Percentiles rank a stretch among this genome's conserved stretches.
Conservation (phyloP, 2,888 invertebrate species). For the Clistopyga incitator region DNA sequence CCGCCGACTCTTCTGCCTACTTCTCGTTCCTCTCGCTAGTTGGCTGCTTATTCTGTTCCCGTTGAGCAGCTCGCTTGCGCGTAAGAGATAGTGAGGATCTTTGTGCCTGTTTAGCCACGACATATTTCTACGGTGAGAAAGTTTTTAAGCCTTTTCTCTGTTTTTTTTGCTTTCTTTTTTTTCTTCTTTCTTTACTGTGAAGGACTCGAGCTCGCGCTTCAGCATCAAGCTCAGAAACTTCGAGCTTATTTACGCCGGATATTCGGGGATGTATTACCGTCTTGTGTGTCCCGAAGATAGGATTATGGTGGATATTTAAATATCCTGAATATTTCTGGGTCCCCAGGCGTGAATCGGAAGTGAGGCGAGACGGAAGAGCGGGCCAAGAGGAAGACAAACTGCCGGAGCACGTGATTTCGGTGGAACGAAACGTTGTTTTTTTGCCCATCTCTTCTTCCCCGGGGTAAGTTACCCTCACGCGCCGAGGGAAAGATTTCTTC, state of each 20-base stretch:
- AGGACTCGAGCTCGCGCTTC: neutral
- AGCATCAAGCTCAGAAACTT: constrained; percentile 7
- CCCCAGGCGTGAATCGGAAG: constrained; percentile 7
- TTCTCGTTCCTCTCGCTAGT: constrained; percentile 59
- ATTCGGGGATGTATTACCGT: constrained; percentile 35
- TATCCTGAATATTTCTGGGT: constrained; percentile 56
- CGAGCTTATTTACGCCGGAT: constrained; percentile 11
- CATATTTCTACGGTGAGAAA: constrained; percentile 54
- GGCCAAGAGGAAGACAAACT: neutral
- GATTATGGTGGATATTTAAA: constrained; percentile 65
- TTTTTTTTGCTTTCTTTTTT: neutral
- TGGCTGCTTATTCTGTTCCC: constrained; percentile 49
- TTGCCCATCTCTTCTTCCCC: neutral
- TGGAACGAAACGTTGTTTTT: neutral
- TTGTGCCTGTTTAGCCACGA: constrained; percentile 63
- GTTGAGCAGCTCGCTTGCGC: constrained; percentile 54
- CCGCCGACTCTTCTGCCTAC: constrained; percentile 23
- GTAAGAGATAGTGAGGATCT: constrained; percentile 48
- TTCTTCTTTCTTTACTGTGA: no score
- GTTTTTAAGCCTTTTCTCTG: constrained; percentile 50
- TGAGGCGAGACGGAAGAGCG: neutral
- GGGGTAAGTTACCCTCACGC: neutral
- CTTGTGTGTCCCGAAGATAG: constrained; percentile 37
- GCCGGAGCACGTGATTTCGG: neutral
- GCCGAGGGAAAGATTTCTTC: neutral